Evolutionary conservation across 2,888 invertebrate species (phyloP).

Genomic region (Aleiodes alternator): DNA sequence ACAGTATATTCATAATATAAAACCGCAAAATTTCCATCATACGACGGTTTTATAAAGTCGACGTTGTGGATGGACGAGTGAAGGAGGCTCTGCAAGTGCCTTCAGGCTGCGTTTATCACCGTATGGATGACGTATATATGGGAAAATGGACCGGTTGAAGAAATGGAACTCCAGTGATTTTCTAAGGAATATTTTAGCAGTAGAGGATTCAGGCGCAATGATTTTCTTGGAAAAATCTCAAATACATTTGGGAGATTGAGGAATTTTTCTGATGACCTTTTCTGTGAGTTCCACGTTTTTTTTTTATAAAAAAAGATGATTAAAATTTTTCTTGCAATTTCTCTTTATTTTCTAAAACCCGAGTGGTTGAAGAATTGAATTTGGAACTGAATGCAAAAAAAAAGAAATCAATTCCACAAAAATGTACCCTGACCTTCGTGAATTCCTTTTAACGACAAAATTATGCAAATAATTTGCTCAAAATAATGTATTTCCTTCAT

Average conservation of each 20-base stretch:
- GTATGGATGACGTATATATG: neutral
- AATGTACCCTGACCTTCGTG: no score
- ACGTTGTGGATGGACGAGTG: constrained; percentile 13
- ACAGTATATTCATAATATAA: constrained; percentile 19
- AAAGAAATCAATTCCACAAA: no score
- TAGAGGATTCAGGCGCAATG: neutral
- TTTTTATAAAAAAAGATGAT: no score
- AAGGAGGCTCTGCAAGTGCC: constrained; percentile 9
- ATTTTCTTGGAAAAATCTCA: neutral
- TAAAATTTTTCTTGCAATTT: no score
- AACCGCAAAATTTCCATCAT: constrained; percentile 3
- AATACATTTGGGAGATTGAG: neutral
- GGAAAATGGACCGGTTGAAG: constrained; percentile 11
- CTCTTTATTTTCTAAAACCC: no score
- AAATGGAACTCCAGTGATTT: neutral
- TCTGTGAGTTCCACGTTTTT: no score
- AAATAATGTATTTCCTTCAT: neutral
- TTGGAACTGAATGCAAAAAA: no score
- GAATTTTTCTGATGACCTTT: neutral
- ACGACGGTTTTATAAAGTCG: constrained; percentile 8
- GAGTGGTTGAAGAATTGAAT: no score
- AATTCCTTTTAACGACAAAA: no score
- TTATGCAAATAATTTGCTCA: neutral
- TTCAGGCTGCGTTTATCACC: neutral
- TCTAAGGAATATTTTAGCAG: neutral